Evolutionary conservation across 2,888 invertebrate species (phyloP), one percentile per base, ranked within the genome.

Genomic region (Druceiella hillmani): DNA sequence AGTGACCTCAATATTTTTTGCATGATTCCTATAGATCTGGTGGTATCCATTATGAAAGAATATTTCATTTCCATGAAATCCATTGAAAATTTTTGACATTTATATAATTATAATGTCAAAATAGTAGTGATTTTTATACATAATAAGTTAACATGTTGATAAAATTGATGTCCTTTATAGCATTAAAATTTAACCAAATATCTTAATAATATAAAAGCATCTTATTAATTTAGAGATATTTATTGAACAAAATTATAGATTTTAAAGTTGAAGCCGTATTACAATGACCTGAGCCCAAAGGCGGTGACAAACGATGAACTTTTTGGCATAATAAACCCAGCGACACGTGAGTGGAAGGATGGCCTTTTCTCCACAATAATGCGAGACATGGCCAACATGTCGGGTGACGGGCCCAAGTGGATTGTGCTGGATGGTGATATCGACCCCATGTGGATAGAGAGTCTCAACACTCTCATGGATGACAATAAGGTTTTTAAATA

Each of bases 391-490:
- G 90, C 93, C 1, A 92, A 92, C 59, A 76, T 92, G 75, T 68
- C 79, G 1, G 88, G 88, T 0, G 84, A 85, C 52, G 84, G 86
- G 0, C 86, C 89, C 1, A 93, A 93, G 59, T 95, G 95, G 95
- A 91, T 95, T 51, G 87, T 95, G 5, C 74, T 93, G 30, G 95
- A 95, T 61, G 94, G 95, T 11, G 94, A 95, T 57, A 94, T 95
- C 51, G 94, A 95, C 70, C 94, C 94, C 2, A 94, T 94, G 93
- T 95, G 94, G 95, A 95, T 95, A 54, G 94, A 95, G 64, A 93
- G 92, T 17, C 74, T 95, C 16, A 95, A 95, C 58, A 95, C 94
- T 3, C 81, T 95, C 11, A 95, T 95, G 94, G 95, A 95, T 60
- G 95, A 95, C 58, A 95, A 95, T 61, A 95, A 95, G 72, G 85